Conservation (phyloP, 1,140 invertebrate species). For the Schlechtendalia chinensis region DNA sequence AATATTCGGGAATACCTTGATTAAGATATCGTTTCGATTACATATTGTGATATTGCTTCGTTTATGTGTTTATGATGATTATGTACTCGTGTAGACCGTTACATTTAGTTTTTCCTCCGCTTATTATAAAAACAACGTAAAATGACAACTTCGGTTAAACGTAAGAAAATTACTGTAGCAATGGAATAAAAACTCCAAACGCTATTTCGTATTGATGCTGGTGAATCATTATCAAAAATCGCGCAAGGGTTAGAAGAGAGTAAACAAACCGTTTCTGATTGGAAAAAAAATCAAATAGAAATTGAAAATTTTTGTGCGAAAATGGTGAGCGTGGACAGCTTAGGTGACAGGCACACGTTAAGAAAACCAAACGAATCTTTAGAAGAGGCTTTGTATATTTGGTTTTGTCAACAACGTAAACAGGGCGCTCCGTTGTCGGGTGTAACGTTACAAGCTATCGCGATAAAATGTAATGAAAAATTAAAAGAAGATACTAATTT, state of each 20-base stretch:
- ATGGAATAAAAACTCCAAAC: slow-evolving; percentile 16
- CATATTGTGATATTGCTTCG: not conserved
- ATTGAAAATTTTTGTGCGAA: slow-evolving; percentile 20
- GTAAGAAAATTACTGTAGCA: slow-evolving; percentile 5
- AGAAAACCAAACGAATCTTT: too few species aligned
- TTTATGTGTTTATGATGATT: not conserved
- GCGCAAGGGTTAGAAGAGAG: not conserved
- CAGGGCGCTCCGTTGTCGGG: too few species aligned
- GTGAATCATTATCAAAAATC: not conserved
- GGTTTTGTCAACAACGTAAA: too few species aligned
- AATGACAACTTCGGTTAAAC: slow-evolving; percentile 9
- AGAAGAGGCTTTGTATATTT: too few species aligned
- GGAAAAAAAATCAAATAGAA: not conserved
- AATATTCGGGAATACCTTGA: too few species aligned
- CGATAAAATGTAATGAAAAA: too few species aligned
- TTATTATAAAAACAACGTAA: slow-evolving; percentile 1
- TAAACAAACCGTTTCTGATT: not conserved
- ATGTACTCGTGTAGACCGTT: too few species aligned
- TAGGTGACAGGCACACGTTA: not conserved
- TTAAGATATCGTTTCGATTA: too few species aligned
- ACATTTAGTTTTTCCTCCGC: not conserved
- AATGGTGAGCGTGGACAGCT: slow-evolving; percentile 13
- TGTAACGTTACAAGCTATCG: too few species aligned
- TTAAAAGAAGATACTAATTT: too few species aligned
- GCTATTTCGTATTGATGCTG: slow-evolving; percentile 16